A percentile compares a stretch with the other conserved stretches of the same genome.
phyloP scores from a whole-genome alignment of 2,888 invertebrate species.

The Steinernema carpocapsae region DNA sequence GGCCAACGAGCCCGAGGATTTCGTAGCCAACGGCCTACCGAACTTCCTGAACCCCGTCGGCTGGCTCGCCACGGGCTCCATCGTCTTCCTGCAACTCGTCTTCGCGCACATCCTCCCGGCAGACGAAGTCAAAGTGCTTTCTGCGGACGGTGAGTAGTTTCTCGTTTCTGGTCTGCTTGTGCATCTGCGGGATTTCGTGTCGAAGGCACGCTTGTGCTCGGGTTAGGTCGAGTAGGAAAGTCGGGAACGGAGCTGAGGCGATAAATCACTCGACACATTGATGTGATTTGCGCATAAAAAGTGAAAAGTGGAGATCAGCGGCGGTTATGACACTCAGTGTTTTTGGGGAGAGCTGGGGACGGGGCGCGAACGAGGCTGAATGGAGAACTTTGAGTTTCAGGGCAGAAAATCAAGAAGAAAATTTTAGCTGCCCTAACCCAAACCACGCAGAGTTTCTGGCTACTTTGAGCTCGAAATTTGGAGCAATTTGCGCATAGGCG shows the following conservation, averaged over 20 bases:
- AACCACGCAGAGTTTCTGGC: too few relatives aligned
- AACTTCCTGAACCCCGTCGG: background rate
- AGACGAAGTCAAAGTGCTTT: conserved; percentile 40
- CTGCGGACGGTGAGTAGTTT: conserved; percentile 37
- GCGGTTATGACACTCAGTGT: too few relatives aligned
- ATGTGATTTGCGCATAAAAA: background rate
- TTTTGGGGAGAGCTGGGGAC: too few relatives aligned
- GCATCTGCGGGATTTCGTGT: too few relatives aligned
- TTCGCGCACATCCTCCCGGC: conserved; percentile 51
- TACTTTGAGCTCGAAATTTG: too few relatives aligned
- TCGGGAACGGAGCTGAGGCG: too few relatives aligned
- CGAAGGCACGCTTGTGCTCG: too few relatives aligned
- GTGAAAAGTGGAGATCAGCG: background rate
- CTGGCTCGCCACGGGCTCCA: conserved; percentile 37
- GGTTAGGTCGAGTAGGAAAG: background rate
- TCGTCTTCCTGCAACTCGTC: conserved; percentile 45
- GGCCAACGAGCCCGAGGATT: conserved; percentile 5
- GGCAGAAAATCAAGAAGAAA: conserved; percentile 12
- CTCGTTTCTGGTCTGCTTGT: too few relatives aligned
- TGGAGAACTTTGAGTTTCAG: background rate
- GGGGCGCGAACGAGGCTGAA: too few relatives aligned
- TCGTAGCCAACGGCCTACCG: background rate
- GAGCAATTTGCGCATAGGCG: too few relatives aligned
- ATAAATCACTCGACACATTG: conserved; percentile 5
- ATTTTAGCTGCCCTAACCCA: too few relatives aligned